Evolutionary conservation across 1,140 invertebrate species (phyloP), one percentile per base, ranked within the genome.

Genomic region (Drosophila jambulina): DNA sequence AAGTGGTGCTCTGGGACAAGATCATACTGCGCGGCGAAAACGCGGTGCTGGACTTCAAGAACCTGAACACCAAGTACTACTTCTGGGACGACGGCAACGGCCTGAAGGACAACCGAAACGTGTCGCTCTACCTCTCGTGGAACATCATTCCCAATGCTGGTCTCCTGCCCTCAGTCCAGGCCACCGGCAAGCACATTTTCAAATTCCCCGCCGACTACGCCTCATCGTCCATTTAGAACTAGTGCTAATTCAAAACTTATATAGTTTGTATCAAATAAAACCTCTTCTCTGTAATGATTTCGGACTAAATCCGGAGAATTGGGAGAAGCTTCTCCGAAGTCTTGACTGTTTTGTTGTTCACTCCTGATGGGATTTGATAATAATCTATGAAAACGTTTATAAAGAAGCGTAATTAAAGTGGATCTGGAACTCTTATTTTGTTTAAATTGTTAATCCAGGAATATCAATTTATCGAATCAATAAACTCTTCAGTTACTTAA

Each of bases 51-150:
- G 96, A 98, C 85, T 97, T 98, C 78, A 98, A 98, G 93, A 98
- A 98, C 91, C 96, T 98, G 94, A 98, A 99, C 91, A 98, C 98
- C 4, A 99, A 99, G 93, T 99, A 99, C 94, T 99, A 99, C 92
- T 99, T 99, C 94, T 99, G 98, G 97, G 99, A 99, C 95, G 99
- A 99, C 95, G 99, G 99, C 51, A 98, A 98, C 94, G 98, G 99
- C 91, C 94, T 99, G 15, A 97, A 95, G 88, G 97, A 96, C 51
- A 98, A 99, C 93, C 96, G 96, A 83, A 99, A 99, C 94, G 96
- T 99, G 2, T 98, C 98, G 4, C 93, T 99, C 54, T 97, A 96
- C n/a, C 93, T 99, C 17, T 98, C 97, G 1, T 99, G 98, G 98
- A 99, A 99, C 93, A 97, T 99, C 40, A 98, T 99, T 79, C 99